These are phyloP conservation scores for Labeo catla DNA, from an alignment of 2,113 vertebrate genomes.

Conservation along the genomic window DNA sequence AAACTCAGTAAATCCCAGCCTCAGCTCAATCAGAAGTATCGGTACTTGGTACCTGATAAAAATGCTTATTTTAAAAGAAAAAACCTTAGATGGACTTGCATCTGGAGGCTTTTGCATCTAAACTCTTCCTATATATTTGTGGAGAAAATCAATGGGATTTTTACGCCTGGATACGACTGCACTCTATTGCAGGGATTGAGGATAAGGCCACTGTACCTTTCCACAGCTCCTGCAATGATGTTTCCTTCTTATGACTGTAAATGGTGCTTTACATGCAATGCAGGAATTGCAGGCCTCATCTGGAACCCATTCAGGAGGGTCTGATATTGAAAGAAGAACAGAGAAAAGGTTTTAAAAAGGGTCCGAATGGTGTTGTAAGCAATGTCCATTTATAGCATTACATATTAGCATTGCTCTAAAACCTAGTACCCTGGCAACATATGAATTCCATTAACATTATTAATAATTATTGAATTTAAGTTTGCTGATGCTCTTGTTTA, in stretches of 20 bases:
- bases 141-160: background rate
- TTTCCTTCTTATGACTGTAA: constrained; percentile 96
- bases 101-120: too few relatives aligned
- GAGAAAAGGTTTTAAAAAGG: background rate
- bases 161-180: background rate
- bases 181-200: background rate
- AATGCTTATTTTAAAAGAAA: too few relatives aligned
- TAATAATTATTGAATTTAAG: too few relatives aligned
- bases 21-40: too few relatives aligned
- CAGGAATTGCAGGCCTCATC: constrained; percentile 93
- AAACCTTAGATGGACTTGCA: too few relatives aligned
- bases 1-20: too few relatives aligned
- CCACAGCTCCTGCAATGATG: constrained; percentile 98
- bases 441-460: too few relatives aligned
- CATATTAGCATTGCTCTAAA: background rate
- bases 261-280: constrained; percentile 93
- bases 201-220: constrained; percentile 79
- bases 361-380: background rate
- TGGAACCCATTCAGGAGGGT: constrained; percentile 97
- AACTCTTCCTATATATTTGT: too few relatives aligned
- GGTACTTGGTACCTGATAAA: too few relatives aligned
- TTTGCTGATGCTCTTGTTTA: background rate
- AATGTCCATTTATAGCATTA: background rate
- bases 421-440: too few relatives aligned
- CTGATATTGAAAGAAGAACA: constrained; percentile 68